Base-by-base conservation (phyloP, 2,888 invertebrate species). In the Netelia fuscicornis region DNA sequence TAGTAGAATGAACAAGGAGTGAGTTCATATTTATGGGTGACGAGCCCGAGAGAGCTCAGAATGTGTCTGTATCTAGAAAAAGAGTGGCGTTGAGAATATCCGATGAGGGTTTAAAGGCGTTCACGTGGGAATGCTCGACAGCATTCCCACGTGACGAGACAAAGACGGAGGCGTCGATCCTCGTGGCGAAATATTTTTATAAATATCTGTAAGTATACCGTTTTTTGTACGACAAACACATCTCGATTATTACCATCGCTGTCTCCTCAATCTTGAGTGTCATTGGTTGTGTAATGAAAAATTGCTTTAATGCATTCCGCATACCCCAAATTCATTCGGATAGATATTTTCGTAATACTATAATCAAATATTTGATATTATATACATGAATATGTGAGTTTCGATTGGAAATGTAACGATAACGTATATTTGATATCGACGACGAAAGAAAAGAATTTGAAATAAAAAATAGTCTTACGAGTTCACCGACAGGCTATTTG, bases 81-180 rank as follows among this genome's bases (percentile, higher is more conserved):
- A 89, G 86, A 86, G 79, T 85, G 86, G 58, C 86, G 86, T 77
- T 30, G 25, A 62, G 89, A 90, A 91, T 91, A 90, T 89, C 87
- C 88, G 88, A 90, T 85, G 87, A 89, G 87, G 82, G 70, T 78
- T 82, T 70, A 56, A 70, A 81, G 54, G 64, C 77, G 77, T 78
- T 78, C 67, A 67, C 75, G 79, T 79, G 84, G 74, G 82, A 85
- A 85, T 82, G 75, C 65, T 64, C 37, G 77, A 54, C 62, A 30
- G 65, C 68, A 23, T 48, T 68, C 54, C 58, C 42, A 56, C 20
- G 52, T 70, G 48, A 58, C 62, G 54, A 37, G 37, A 37, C 37
- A 1, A 60, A 37, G 37, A 37, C 37, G 6, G 1, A 37, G 37
- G 37, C 37, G 37, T 37, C 37, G 37, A 37, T 37, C 37, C 37